Base-by-base conservation (phyloP, 2,113 vertebrate genomes). In the Lepidothrix coronata region DNA sequence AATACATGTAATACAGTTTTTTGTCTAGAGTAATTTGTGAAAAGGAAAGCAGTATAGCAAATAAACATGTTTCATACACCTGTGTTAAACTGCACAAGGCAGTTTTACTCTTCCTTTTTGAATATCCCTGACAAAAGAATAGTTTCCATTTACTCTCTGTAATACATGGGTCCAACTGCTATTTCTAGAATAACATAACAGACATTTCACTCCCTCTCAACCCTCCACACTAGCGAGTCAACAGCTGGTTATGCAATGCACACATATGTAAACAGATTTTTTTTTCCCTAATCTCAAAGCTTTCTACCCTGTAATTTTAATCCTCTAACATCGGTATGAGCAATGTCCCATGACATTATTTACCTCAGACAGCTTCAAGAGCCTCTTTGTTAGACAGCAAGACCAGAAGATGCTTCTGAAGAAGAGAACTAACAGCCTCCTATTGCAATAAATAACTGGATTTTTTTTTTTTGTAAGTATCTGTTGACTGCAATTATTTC, bases 61-160 rank as follows among this genome's bases (percentile, higher is more conserved):
- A 54, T 31, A 27, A 41, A 57, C 0, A 0, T 16, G 12, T 57
- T 30, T 18, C 52, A n/a, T 19, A 39, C 7, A 31, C 5, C 20
- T 2, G 0, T 8, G 11, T 23, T 48, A 57, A 59, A 68, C 14
- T 58, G 9, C 24, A n/a, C n/a, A 33, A 75, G 28, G 16, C 11
- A 25, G 39, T 54, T 58, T 62, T 54, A 77, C 3, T 54, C 24
- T 67, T n/a, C 18, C 7, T 54, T 73, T 72, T 30, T 22, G 28
- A 81, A 52, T 65, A 80, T 19, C 11, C 13, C 58, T 43, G 70
- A 31, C 14, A 39, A 85, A 49, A 81, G 1, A 27, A 59, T 9
- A 14, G 13, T n/a, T 70, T 83, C 30, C 61, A 8, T 59, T 82
- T 33, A 5, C 28, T 76, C 31, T 49, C 37, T 81, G 7, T 9